Base-by-base conservation (phyloP, 2,888 invertebrate species). In the Leptopterna dolabrata region DNA sequence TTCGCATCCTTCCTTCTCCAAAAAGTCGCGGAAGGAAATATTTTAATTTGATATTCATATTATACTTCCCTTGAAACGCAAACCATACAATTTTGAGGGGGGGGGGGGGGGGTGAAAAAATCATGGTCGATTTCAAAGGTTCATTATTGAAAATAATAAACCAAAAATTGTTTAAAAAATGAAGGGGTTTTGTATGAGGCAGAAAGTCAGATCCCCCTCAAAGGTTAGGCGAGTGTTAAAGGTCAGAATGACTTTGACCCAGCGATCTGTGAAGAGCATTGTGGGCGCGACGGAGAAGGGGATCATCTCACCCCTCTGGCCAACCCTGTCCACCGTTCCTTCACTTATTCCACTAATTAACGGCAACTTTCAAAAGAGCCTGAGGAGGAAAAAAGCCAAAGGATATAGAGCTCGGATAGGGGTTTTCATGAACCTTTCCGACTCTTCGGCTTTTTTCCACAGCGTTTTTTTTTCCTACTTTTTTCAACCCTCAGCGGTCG, bases 281-380 rank as follows among this genome's bases (percentile, higher is more conserved):
- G 78, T 41, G 43, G 78, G 24, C 27, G n/a, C 19, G 45, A 9
- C 78, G 45, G 24, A 45, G 78, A 24, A 78, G 78, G 78, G 45
- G 78, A 78, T 78, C 45, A 78, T 78, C 45, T 45, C 78, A 41
- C 78, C 24, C 78, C 78, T 24, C 63, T 19, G 9, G 19, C 19
- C 19, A 9, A 6, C 24, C 63, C 55, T 55, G 16, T 11, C 45
- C 55, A 19, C 24, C 24, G 19, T 63, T 63, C 19, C 83, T 81
- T 81, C 55, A 81, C 81, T 83, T 83, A 83, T 70, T 41, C 83
- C 70, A 41, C 83, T 83, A 83, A 83, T 83, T 83, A 83, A 83
- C 83, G 83, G 83, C 70, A 41, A 83, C 36, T 83, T 70, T 83
- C 70, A 63, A 83, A 81, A 83, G 70, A 83, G 70, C 70, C 30